phyloP scores from a whole-genome alignment of 2,888 invertebrate genomes.

The Acrobasis repandana region DNA sequence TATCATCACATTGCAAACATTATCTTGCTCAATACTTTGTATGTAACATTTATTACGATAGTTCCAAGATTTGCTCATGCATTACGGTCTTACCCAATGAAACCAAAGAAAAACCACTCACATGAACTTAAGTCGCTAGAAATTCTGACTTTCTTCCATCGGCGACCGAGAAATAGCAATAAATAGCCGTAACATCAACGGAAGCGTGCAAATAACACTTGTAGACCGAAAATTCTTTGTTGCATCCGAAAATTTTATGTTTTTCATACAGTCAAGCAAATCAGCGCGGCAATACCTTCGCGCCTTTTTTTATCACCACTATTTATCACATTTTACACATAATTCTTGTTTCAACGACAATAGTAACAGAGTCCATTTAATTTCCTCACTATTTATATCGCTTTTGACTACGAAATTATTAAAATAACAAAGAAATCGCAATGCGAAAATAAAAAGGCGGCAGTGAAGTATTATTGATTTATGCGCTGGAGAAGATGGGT shows the following conservation, averaged over 20 bases:
- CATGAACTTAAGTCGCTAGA: slow-evolving; percentile 65
- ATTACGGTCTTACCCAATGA: slow-evolving; percentile 24
- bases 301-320: slow-evolving; percentile 69
- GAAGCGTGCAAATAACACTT: slow-evolving; percentile 34
- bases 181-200: slow-evolving; percentile 38
- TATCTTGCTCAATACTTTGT: background rate
- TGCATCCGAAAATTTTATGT: slow-evolving; percentile 44
- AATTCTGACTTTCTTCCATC: slow-evolving; percentile 50
- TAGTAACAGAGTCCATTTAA: slow-evolving; percentile 33
- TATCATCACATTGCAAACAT: background rate
- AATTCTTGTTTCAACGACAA: slow-evolving; percentile 30
- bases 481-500: slow-evolving; percentile 52
- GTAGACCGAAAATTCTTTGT: slow-evolving; percentile 45
- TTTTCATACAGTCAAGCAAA: slow-evolving; percentile 44
- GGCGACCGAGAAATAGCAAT: slow-evolving; percentile 39
- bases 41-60: background rate
- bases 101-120: slow-evolving; percentile 50
- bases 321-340: slow-evolving; percentile 45
- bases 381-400: slow-evolving; percentile 31
- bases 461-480: slow-evolving; percentile 73
- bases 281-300: slow-evolving; percentile 59
- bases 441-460: slow-evolving; percentile 75
- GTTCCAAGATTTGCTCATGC: slow-evolving; percentile 32
- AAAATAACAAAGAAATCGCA: slow-evolving; percentile 50
- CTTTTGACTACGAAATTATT: slow-evolving; percentile 30